Evolutionary conservation across 2,797 vertebrate genomes (phyloP).

Genomic region (Karalla daura): DNA sequence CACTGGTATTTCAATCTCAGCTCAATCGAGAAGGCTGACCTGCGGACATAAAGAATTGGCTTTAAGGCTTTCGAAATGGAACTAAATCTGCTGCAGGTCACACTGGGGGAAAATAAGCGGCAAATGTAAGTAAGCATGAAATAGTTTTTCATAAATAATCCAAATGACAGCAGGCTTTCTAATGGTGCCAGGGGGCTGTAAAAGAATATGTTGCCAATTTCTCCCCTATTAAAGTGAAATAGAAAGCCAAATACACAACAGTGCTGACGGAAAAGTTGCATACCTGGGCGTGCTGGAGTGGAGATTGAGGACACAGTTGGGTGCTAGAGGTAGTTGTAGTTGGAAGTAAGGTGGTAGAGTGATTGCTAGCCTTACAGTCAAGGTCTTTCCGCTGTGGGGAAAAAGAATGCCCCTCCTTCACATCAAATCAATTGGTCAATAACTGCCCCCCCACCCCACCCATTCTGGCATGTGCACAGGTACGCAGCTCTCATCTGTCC

Average conservation of each 20-base stretch:
- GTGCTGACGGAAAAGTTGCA: slow-evolving; percentile 84
- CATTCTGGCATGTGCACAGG: slow-evolving; percentile 68
- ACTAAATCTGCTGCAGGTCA: slow-evolving; percentile 92
- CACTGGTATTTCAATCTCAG: slow-evolving; percentile 79
- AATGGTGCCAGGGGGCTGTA: slow-evolving; percentile 97
- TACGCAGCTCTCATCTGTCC: slow-evolving; percentile 73
- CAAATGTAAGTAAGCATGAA: slow-evolving; percentile 98
- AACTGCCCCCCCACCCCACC: slow-evolving; percentile 81
- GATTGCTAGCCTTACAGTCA: slow-evolving; percentile 70
- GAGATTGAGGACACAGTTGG: slow-evolving; percentile 78
- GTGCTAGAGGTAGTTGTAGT: slow-evolving; percentile 70
- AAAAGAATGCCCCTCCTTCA: slow-evolving; percentile 74
- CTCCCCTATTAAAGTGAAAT: slow-evolving; percentile 88
- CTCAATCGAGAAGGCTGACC: slow-evolving; percentile 81
- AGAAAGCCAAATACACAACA: slow-evolving; percentile 88
- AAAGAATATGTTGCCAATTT: slow-evolving; percentile 91
- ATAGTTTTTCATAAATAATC: slow-evolving; percentile 99
- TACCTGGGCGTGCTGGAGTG: slow-evolving; percentile 75
- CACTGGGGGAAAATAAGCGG: slow-evolving; percentile 94
- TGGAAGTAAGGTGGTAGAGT: slow-evolving; percentile 65
- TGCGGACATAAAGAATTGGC: slow-evolving; percentile 89
- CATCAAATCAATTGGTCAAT: slow-evolving; percentile 86
- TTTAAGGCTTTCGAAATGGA: slow-evolving; percentile 95
- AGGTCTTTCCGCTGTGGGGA: slow-evolving; percentile 71
- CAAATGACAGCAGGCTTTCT: slow-evolving; percentile 92